These are phyloP conservation scores for Cyprinodon diabolis DNA, from an alignment of 2,797 vertebrate genomes.

Conservation along the genomic window DNA sequence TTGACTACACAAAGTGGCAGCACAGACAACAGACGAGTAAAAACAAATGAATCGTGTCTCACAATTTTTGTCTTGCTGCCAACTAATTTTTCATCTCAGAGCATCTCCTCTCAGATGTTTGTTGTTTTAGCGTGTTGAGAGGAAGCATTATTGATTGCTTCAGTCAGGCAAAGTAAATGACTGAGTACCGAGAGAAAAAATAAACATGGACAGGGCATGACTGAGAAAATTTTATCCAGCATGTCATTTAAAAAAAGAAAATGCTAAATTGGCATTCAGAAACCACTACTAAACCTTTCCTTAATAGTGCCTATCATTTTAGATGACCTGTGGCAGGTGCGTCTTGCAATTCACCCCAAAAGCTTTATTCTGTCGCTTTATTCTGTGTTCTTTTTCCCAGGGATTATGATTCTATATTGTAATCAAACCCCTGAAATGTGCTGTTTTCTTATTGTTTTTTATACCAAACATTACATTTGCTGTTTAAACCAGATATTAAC, in stretches of 20 bases:
- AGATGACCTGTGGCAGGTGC: neutral
- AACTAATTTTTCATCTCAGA: slow-evolving; percentile 18
- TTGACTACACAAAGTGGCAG: slow-evolving; percentile 61
- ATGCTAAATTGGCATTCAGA: neutral
- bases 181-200: slow-evolving; percentile 10
- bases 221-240: neutral
- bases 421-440: no score
- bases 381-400: neutral
- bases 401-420: neutral
- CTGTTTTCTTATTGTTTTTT: no score
- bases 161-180: slow-evolving; percentile 23
- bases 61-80: slow-evolving; percentile 46
- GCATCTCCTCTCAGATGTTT: slow-evolving; percentile 35
- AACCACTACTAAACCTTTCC: neutral
- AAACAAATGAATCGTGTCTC: slow-evolving; percentile 60
- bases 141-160: slow-evolving; percentile 42
- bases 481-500: no score
- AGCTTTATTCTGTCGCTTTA: neutral
- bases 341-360: neutral
- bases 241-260: neutral
- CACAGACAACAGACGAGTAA: slow-evolving; percentile 65
- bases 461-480: no score
- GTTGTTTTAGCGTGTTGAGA: slow-evolving; percentile 38
- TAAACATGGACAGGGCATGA: slow-evolving; percentile 10
- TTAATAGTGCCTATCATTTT: neutral